Conservation (phyloP, 2,797 vertebrate species). For the Channallabes apus region DNA sequence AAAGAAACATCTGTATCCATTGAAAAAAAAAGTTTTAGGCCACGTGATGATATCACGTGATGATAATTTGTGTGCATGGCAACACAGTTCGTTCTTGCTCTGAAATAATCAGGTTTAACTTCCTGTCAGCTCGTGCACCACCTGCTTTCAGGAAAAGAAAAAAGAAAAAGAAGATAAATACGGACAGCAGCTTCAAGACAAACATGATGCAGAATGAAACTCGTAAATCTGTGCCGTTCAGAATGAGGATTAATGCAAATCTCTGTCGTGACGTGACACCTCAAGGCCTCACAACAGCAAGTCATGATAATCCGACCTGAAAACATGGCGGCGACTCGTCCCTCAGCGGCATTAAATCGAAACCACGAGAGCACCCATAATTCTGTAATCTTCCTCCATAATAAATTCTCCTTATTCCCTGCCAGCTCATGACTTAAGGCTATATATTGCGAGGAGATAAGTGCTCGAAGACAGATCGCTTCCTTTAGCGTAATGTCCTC, state of each 20-base stretch:
- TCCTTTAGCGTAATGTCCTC: constrained; percentile 67
- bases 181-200: background rate
- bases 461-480: constrained; percentile 65
- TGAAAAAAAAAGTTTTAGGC: background rate
- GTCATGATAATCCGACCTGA: constrained; percentile 13
- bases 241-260: constrained; percentile 19
- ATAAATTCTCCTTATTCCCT: constrained; percentile 34
- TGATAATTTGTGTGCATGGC: background rate
- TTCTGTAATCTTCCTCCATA: constrained; percentile 29
- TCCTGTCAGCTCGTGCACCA: constrained; percentile 26
- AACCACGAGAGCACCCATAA: constrained; percentile 18
- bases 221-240: background rate
- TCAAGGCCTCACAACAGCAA: background rate
- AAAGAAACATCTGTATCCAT: background rate
- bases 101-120: constrained; percentile 32
- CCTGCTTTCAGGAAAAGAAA: constrained; percentile 17
- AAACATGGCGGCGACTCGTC: background rate
- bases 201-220: background rate
- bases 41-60: background rate
- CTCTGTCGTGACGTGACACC: background rate
- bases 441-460: constrained; percentile 60
- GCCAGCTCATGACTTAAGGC: constrained; percentile 32
- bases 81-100: background rate
- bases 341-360: constrained; percentile 16
- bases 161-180: background rate